Conservation (phyloP, 2,797 vertebrate species). For the Anguilla anguilla region DNA sequence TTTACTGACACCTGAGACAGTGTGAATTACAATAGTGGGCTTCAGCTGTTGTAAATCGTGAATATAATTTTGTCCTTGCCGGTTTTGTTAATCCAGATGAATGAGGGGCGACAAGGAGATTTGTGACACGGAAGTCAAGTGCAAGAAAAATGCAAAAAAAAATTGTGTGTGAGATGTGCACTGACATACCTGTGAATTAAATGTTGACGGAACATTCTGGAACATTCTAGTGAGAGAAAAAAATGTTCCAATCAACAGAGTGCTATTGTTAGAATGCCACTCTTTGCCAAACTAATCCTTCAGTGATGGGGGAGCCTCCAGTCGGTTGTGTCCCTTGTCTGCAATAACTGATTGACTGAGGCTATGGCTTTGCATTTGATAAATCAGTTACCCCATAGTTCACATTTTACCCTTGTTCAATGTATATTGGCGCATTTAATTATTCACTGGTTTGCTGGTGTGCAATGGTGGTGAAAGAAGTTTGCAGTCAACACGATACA, state of each 20-base stretch:
- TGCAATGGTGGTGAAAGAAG: no score
- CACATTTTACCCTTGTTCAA: no score
- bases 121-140: neutral
- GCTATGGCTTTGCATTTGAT: no score
- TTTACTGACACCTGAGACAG: neutral
- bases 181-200: neutral
- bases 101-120: neutral
- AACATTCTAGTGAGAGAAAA: neutral
- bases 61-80: neutral
- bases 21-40: neutral
- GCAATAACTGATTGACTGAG: no score
- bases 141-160: neutral
- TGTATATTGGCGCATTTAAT: no score
- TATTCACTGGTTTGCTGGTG: no score
- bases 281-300: neutral
- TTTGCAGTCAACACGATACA: no score
- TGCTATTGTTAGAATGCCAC: neutral
- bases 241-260: neutral
- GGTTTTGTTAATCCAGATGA: neutral
- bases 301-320: neutral
- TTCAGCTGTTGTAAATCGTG: neutral
- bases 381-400: no score
- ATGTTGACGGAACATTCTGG: neutral
- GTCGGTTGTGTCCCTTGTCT: no score
- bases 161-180: neutral